A percentile compares a stretch with the other conserved stretches of the same genome.
phyloP scores from a whole-genome alignment of 92 coral and sea anemone genomes.

The Actinernus sp. region DNA sequence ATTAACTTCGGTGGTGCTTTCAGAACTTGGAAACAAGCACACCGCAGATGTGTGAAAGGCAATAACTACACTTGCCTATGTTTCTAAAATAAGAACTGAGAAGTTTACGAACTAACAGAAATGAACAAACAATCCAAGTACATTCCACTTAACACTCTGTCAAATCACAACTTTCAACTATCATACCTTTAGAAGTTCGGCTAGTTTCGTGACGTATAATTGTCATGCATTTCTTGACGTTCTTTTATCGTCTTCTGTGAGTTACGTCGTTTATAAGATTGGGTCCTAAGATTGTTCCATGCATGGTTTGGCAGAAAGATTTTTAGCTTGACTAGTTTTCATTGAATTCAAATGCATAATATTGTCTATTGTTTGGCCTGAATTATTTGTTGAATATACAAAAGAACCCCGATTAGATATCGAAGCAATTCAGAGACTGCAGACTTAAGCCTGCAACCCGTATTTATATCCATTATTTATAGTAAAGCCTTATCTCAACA shows the following conservation, averaged over 20 bases:
- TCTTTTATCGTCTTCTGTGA: too few relatives aligned
- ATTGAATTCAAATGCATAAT: constrained; percentile 3
- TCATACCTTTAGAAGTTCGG: background rate
- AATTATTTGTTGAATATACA: background rate
- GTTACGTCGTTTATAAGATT: too few relatives aligned
- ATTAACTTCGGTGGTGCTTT: too few relatives aligned
- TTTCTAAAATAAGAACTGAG: background rate
- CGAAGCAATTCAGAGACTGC: too few relatives aligned
- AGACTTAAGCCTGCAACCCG: too few relatives aligned
- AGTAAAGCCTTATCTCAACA: too few relatives aligned
- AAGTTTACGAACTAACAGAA: background rate
- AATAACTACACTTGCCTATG: too few relatives aligned
- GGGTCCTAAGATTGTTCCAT: background rate
- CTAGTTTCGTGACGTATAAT: background rate
- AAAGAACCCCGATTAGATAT: constrained; percentile 1
- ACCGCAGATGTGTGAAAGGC: too few relatives aligned
- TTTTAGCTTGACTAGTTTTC: constrained; percentile 3
- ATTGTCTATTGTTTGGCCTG: constrained; percentile 7
- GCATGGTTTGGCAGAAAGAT: background rate
- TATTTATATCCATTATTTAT: too few relatives aligned
- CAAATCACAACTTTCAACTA: too few relatives aligned
- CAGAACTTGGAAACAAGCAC: too few relatives aligned
- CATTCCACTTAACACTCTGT: background rate
- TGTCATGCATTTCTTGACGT: too few relatives aligned
- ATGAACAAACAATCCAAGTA: background rate